Evolutionary conservation across 64 coral and sea anemone genomes (phyloP), one percentile per base, ranked within the genome.

Genomic region (Pachyseris speciosa): DNA sequence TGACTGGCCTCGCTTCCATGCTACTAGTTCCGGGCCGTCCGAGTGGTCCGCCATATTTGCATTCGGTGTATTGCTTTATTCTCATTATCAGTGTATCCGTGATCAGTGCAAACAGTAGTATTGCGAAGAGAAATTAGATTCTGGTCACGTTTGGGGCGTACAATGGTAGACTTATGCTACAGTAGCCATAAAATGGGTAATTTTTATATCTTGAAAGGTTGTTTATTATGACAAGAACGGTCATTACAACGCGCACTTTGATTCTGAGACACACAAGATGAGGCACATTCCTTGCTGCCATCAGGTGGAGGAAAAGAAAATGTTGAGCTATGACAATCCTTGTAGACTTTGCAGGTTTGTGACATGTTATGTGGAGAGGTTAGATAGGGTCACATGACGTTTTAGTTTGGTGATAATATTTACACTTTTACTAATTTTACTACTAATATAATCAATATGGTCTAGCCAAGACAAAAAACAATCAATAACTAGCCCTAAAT

Each of bases 261-360:
- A 96, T 86, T 93, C 90, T 37, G 80, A 93, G 19, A 92, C 94
- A 17, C 44, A 93, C 61, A 89, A 79, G 33, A 71, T 66, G 65
- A 96, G 84, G 29, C 90, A 96, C 22, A 64, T 89, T 16, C 85
- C 94, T 24, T 96, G 94, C 50, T 96, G 94, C 64, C 94, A 96
- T 48, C 94, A 92, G 65, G 48, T 76, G 2, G 31, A 49, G 0
- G 59, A 76, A 48, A 68, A 30, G n/a, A 60, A 73, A 33, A 40
- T 91, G 30, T 27, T 91, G 12, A 55, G 20, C 47, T 83, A 58
- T 32, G 67, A 93, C 10, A 36, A 73, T 73, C 77, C 89, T 1
- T 96, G 94, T 31, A 92, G 90, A 43, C 75, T 96, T 39, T 96
- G 94, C 75, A 96, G 94, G 94, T 96, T 76, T 32, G 90, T 5